Percentiles rank a stretch among this genome's conserved stretches.
Conservation (phyloP, 2,113 vertebrate species). For the Cryptotis parvus region DNA sequence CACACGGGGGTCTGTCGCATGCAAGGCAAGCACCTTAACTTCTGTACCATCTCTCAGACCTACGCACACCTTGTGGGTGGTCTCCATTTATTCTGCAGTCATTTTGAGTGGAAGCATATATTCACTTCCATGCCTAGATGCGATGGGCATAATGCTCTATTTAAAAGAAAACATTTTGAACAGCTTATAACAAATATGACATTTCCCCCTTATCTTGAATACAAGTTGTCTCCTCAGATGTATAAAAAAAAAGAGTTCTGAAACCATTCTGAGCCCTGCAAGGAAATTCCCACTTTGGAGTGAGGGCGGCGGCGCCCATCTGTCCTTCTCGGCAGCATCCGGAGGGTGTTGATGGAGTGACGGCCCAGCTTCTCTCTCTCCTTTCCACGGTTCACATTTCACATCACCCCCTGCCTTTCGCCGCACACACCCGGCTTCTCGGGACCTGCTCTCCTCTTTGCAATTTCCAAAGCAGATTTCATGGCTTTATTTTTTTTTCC, state of each 20-base stretch:
- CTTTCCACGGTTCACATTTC: slow-evolving; percentile 73
- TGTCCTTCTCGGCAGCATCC: slow-evolving; percentile 61
- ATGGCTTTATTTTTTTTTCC: background rate
- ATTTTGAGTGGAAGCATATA: background rate
- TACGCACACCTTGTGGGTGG: too few species aligned
- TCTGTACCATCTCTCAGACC: too few species aligned
- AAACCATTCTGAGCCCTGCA: slow-evolving; percentile 64
- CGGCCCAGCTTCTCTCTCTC: slow-evolving; percentile 30
- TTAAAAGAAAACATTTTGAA: slow-evolving; percentile 67
- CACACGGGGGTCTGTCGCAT: too few species aligned
- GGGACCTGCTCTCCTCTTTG: slow-evolving; percentile 63
- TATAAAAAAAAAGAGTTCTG: slow-evolving; percentile 42
- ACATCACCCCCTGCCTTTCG: slow-evolving; percentile 71
- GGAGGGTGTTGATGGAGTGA: slow-evolving; percentile 73
- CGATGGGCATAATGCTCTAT: background rate
- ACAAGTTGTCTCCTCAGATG: slow-evolving; percentile 56
- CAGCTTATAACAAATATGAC: slow-evolving; percentile 66
- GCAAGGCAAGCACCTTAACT: too few species aligned
- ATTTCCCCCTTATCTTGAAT: slow-evolving; percentile 56
- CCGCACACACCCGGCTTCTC: slow-evolving; percentile 51
- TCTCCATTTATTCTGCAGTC: background rate
- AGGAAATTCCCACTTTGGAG: slow-evolving; percentile 75
- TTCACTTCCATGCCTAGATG: background rate
- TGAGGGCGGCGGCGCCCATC: slow-evolving; percentile 70
- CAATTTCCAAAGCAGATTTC: slow-evolving; percentile 67